Evolutionary conservation across 2,888 invertebrate species (phyloP).

Genomic region (Anarsia innoxiella): DNA sequence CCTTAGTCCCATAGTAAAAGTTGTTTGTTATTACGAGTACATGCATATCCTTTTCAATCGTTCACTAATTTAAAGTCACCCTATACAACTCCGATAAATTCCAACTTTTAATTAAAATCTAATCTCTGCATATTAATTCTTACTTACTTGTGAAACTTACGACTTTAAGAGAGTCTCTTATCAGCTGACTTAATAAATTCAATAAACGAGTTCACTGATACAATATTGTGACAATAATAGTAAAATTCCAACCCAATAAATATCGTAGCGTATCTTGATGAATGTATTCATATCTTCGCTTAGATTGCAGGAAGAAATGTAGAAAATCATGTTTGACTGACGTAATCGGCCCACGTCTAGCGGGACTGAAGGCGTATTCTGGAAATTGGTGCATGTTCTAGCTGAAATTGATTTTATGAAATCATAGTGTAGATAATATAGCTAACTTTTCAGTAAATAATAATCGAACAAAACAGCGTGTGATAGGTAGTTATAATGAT

Average conservation of each 20-base stretch:
- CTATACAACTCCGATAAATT: too few relatives aligned
- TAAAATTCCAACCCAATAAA: slow-evolving; percentile 33
- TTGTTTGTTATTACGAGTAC: too few relatives aligned
- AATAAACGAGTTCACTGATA: slow-evolving; percentile 15
- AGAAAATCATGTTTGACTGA: slow-evolving; percentile 42
- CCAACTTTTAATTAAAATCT: slow-evolving; percentile 17
- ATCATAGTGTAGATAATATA: too few relatives aligned
- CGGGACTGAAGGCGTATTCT: slow-evolving; percentile 30
- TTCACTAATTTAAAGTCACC: too few relatives aligned
- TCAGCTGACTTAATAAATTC: too few relatives aligned
- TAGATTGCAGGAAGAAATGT: slow-evolving; percentile 47
- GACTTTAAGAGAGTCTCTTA: slow-evolving; percentile 15
- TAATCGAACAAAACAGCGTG: too few relatives aligned
- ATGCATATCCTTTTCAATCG: too few relatives aligned
- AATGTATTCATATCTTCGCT: slow-evolving; percentile 50
- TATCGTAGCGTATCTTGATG: slow-evolving; percentile 42
- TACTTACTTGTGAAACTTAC: slow-evolving; percentile 2
- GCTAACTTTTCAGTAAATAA: too few relatives aligned
- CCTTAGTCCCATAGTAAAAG: too few relatives aligned
- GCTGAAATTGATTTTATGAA: too few relatives aligned
- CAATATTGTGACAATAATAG: slow-evolving; percentile 32
- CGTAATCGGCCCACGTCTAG: slow-evolving; percentile 39
- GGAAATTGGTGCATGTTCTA: too few relatives aligned
- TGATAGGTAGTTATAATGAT: too few relatives aligned
- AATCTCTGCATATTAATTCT: slow-evolving; percentile 7